Base-by-base conservation (phyloP, 2,113 vertebrate species). In the Casuarius casuarius region DNA sequence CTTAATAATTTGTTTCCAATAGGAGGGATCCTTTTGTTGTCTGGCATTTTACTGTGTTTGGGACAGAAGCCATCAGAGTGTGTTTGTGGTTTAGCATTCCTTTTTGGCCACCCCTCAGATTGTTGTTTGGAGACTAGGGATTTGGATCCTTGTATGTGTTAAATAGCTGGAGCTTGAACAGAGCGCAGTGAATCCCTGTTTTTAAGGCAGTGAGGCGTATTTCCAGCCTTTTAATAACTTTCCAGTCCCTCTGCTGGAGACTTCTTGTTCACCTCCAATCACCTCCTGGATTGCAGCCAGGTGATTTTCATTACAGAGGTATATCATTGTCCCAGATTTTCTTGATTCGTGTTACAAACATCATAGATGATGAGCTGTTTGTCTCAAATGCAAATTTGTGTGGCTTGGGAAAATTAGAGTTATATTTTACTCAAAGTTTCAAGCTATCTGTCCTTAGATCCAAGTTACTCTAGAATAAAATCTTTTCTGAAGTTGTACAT, bases 91-190 rank as follows among this genome's bases (percentile, higher is more conserved):
- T 59, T 42, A 42, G 62, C 10, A 8, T 51, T n/a, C 22, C 22
- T 35, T 16, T 59, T 65, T 66, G 67, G 38, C 31, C 22, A 51
- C 46, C 35, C 2, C 4, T 62, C 38, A 5, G 1, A 7, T 29
- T 2, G 1, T 26, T 40, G 12, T 48, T 16, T 78, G 61, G n/a
- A 25, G 42, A 35, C 4, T 0, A 2, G 9, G 48, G 35, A 23
- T 40, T 73, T 65, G 59, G 12, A 40, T 78, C 59, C 38, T 35
- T 42, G 44, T 42, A 28, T 0, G 0, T 8, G 2, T 28, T 38
- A 33, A 52, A 12, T 6, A 54, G 40, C 74, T 76, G 63, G 38
- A 56, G 31, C 9, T 72, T 33, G 40, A 77, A 59, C 28, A 72
- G 40, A 67, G 23, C 1, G 1, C 14, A 12, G 21, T 42, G 38